Evolutionary conservation across 2,113 vertebrate species (phyloP).

Genomic region (Meles meles): DNA sequence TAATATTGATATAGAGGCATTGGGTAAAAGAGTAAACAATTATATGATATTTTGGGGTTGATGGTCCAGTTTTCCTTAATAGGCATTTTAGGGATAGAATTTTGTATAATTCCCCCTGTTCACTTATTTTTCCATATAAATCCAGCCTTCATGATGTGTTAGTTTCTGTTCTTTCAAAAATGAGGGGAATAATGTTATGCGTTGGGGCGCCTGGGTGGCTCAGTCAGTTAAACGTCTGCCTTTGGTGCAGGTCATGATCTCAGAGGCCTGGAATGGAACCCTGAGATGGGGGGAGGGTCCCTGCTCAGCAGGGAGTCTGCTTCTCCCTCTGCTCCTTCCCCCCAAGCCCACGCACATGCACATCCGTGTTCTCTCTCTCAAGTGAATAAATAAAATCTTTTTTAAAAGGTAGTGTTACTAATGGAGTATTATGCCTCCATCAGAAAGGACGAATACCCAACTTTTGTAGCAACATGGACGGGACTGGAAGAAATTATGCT

Average conservation of each 20-base stretch:
- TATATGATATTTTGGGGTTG: not conserved
- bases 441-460: too few species aligned
- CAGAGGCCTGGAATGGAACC: not conserved
- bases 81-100: not conserved
- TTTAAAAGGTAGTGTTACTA: not conserved
- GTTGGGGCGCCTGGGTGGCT: not conserved
- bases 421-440: too few species aligned
- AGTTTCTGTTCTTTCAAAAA: not conserved
- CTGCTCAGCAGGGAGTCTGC: too few species aligned
- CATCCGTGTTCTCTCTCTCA: not conserved
- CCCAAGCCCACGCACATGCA: too few species aligned
- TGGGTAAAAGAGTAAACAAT: not conserved
- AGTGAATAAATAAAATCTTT: not conserved
- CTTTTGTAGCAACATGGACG: too few species aligned
- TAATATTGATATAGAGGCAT: not conserved
- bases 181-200: not conserved
- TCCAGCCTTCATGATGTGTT: not conserved
- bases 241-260: not conserved
- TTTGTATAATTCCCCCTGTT: not conserved
- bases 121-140: not conserved
- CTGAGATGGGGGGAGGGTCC: too few species aligned
- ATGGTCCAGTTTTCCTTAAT: not conserved
- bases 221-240: not conserved
- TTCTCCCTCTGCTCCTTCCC: too few species aligned
- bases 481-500: too few species aligned